These are phyloP conservation scores for Nematolebias whitei DNA, from an alignment of 2,113 vertebrate genomes.

Conservation along the genomic window DNA sequence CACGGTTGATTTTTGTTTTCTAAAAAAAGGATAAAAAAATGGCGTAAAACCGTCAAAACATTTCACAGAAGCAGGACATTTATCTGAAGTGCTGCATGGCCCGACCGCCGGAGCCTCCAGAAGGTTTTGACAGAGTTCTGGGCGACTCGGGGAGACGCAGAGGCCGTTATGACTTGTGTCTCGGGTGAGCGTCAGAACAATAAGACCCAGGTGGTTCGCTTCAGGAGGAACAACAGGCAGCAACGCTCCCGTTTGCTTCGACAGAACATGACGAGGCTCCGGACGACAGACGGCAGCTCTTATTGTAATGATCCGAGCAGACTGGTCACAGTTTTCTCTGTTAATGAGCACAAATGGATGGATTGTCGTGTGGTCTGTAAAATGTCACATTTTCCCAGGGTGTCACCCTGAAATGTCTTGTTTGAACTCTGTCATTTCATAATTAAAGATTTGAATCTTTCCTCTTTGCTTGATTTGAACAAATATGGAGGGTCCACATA, in stretches of 20 bases:
- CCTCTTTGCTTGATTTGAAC: not conserved
- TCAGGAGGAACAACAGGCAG: not conserved
- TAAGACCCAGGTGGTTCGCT: constrained; percentile 11
- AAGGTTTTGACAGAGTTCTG: constrained; percentile 10
- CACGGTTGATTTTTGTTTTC: not conserved
- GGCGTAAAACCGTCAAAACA: constrained; percentile 5
- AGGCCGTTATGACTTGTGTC: constrained; percentile 6
- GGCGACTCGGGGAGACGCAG: constrained; percentile 6
- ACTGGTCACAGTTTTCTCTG: too few relatives aligned
- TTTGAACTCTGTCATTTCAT: not conserved
- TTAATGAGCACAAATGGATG: not conserved
- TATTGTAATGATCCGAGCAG: too few relatives aligned
- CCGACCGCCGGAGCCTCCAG: not conserved
- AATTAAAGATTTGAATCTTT: constrained; percentile 1
- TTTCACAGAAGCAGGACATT: constrained; percentile 2
- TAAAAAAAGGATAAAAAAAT: not conserved
- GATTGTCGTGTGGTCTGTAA: constrained; percentile 4
- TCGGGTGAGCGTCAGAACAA: constrained; percentile 21
- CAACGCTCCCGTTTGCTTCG: constrained; percentile 6
- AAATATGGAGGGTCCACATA: not conserved
- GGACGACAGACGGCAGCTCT: too few relatives aligned
- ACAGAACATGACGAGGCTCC: not conserved
- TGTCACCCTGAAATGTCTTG: not conserved
- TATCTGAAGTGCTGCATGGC: not conserved
- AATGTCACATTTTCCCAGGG: not conserved